A percentile compares a stretch with the other conserved stretches of the same genome.
Evolutionary conservation across 2,888 invertebrate genomes (phyloP).

Genomic region (Lapara coniferarum): DNA sequence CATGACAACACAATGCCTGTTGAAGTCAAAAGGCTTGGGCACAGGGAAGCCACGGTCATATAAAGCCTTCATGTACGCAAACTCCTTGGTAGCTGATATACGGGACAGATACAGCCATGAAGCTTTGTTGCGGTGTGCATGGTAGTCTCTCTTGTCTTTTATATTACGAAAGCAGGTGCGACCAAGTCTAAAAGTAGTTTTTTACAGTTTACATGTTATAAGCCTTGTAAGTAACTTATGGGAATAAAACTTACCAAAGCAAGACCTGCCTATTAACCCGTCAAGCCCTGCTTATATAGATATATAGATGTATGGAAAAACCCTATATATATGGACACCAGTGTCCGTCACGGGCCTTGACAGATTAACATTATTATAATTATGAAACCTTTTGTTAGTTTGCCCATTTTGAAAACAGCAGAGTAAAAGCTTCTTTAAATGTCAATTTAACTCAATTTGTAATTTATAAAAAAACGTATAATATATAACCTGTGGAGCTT

Average conservation of each 20-base stretch:
- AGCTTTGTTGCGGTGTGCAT: slow-evolving; percentile 92
- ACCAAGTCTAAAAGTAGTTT: slow-evolving; percentile 86
- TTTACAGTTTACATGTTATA: background rate
- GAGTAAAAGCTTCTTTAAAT: too few relatives aligned
- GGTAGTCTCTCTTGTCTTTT: slow-evolving; percentile 98
- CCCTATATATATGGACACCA: too few relatives aligned
- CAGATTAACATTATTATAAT: too few relatives aligned
- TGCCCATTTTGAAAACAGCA: too few relatives aligned
- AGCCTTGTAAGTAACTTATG: too few relatives aligned
- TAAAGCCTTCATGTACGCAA: slow-evolving; percentile 98
- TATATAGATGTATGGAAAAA: too few relatives aligned
- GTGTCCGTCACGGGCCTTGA: too few relatives aligned
- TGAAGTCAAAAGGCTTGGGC: slow-evolving; percentile 96
- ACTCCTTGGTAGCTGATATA: slow-evolving; percentile 98
- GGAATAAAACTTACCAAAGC: too few relatives aligned
- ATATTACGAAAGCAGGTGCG: slow-evolving; percentile 98
- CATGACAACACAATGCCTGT: slow-evolving; percentile 98
- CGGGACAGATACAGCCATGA: slow-evolving; percentile 99
- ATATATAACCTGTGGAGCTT: slow-evolving; percentile 93
- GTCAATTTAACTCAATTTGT: too few relatives aligned
- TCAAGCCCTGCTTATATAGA: too few relatives aligned
- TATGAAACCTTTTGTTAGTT: too few relatives aligned
- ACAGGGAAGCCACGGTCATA: slow-evolving; percentile 96
- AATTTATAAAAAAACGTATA: background rate
- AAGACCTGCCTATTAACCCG: too few relatives aligned